These are phyloP conservation scores for Aptenodytes patagonicus DNA, from an alignment of 2,113 vertebrate genomes.

Conservation along the genomic window DNA sequence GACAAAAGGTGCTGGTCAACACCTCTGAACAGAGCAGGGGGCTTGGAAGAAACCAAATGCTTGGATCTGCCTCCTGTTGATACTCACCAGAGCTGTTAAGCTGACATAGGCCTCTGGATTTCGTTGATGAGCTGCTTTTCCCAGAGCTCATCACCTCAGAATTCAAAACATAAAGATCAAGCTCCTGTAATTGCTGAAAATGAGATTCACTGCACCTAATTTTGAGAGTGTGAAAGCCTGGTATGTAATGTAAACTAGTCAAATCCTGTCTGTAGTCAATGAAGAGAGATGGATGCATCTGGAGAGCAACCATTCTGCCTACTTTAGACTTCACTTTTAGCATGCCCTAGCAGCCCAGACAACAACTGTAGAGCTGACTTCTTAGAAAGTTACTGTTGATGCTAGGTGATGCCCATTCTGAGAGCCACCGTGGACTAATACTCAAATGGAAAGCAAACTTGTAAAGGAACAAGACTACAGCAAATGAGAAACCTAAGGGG, in stretches of 20 bases:
- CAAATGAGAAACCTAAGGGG: not conserved
- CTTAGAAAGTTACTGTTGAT: not conserved
- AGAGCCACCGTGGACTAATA: not conserved
- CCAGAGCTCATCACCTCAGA: conserved; percentile 1
- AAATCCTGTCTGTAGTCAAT: not conserved
- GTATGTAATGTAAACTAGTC: not conserved
- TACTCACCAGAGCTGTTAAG: not conserved
- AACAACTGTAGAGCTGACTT: not conserved
- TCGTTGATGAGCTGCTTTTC: not conserved
- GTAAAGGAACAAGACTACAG: not conserved
- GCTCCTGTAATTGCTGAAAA: conserved; percentile 16
- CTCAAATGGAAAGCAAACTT: not conserved
- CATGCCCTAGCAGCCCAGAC: not conserved
- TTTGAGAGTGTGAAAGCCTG: not conserved
- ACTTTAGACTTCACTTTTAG: not conserved
- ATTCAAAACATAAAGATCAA: not conserved
- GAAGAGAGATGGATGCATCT: not conserved
- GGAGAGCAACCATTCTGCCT: not conserved
- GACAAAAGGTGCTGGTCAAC: not conserved
- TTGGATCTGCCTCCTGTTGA: not conserved
- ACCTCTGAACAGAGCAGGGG: not conserved
- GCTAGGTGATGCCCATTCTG: not conserved
- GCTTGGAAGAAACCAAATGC: not conserved
- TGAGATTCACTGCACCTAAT: not conserved
- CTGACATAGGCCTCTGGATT: not conserved